Percentiles rank a stretch among this genome's conserved stretches.
phyloP scores from a whole-genome alignment of 2,113 vertebrate genomes.

The Dipodomys merriami region DNA sequence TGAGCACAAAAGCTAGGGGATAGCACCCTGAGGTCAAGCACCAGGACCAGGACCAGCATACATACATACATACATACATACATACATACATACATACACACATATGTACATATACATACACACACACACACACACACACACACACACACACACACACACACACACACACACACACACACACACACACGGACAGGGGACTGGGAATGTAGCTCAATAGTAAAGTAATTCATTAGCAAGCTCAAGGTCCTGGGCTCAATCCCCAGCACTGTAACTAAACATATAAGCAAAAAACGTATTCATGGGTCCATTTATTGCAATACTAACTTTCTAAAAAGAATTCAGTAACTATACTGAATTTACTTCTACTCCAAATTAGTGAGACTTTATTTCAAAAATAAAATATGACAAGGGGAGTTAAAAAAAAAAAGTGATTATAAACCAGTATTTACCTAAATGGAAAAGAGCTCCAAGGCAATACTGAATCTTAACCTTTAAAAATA shows the following conservation, averaged over 20 bases:
- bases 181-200: background rate
- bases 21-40: too few relatives aligned
- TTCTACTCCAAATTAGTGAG: slow-evolving; percentile 9
- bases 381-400: background rate
- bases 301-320: background rate
- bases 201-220: background rate
- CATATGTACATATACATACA: too few relatives aligned
- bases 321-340: slow-evolving; percentile 44
- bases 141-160: too few relatives aligned
- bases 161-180: too few relatives aligned
- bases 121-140: too few relatives aligned
- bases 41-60: too few relatives aligned
- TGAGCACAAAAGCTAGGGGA: too few relatives aligned
- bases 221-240: too few relatives aligned
- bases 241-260: background rate
- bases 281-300: background rate
- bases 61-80: too few relatives aligned
- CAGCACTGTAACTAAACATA: background rate
- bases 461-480: slow-evolving; percentile 11
- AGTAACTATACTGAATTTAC: slow-evolving; percentile 28
- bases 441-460: background rate
- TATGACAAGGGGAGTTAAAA: background rate
- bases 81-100: too few relatives aligned
- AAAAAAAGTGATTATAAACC: background rate
- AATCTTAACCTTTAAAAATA: slow-evolving; percentile 16